Conservation (phyloP, 30 jellyfish, hydroid and myxozoan species). For the Pelagia noctiluca region DNA sequence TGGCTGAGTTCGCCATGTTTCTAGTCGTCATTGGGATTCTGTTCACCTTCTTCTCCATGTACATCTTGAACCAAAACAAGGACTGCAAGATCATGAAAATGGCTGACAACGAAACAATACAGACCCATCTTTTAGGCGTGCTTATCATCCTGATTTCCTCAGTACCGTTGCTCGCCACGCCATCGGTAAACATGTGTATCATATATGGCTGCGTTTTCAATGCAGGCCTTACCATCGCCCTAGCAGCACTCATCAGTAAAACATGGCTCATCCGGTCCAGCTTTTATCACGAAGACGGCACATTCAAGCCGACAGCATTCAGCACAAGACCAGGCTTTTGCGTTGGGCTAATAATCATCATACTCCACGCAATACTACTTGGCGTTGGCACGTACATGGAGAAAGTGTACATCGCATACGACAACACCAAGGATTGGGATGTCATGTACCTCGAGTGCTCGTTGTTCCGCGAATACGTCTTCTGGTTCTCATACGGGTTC, state of each 20-base stretch:
- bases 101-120: constrained; percentile 75
- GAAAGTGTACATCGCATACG: constrained; percentile 42
- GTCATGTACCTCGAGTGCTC: constrained; percentile 84
- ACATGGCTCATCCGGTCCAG: constrained; percentile 45
- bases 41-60: constrained; percentile 76
- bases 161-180: constrained; percentile 75
- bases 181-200: constrained; percentile 69
- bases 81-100: constrained; percentile 83
- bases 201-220: constrained; percentile 67
- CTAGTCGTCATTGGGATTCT: constrained; percentile 79
- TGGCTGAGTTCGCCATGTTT: constrained; percentile 80
- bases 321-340: constrained; percentile 76
- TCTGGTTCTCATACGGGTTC: constrained; percentile 85
- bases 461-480: constrained; percentile 56
- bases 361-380: constrained; percentile 60
- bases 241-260: constrained; percentile 76
- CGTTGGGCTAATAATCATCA: constrained; percentile 30
- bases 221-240: constrained; percentile 73
- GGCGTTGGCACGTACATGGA: constrained; percentile 52
- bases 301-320: constrained; percentile 23
- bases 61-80: constrained; percentile 81
- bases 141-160: constrained; percentile 62
- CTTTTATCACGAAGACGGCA: constrained; percentile 68
- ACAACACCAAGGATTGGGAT: constrained; percentile 83
- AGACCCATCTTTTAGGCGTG: constrained; percentile 60